phyloP scores from a whole-genome alignment of 1,140 invertebrate species.

The Hetaerina americana region DNA sequence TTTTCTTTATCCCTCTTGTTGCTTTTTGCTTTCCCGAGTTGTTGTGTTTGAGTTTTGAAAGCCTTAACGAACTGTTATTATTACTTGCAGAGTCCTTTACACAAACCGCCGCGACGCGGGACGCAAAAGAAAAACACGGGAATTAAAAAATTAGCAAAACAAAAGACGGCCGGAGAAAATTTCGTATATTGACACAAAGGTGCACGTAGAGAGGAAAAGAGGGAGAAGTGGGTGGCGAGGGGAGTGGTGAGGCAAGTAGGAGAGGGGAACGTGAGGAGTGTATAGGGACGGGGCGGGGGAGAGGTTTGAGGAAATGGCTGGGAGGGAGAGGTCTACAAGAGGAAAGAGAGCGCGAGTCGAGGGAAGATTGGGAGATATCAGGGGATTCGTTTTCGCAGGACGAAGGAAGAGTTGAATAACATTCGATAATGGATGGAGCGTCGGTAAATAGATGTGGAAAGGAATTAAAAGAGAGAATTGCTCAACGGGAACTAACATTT shows the following conservation, averaged over 20 bases:
- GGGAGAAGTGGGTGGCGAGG: neutral
- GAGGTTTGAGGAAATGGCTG: neutral
- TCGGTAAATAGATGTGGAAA: too few species aligned
- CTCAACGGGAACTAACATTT: too few species aligned
- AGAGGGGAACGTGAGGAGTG: neutral
- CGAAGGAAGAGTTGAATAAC: too few species aligned
- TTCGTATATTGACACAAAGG: neutral
- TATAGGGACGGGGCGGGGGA: neutral
- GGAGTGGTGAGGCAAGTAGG: neutral
- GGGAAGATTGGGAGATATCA: too few species aligned
- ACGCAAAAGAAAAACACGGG: neutral
- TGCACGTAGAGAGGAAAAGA: neutral
- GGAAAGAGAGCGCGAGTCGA: too few species aligned
- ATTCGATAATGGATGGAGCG: too few species aligned
- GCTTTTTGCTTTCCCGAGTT: neutral
- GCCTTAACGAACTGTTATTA: neutral
- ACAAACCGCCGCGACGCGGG: neutral
- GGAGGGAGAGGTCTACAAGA: too few species aligned
- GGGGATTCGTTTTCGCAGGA: too few species aligned
- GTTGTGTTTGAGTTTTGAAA: neutral
- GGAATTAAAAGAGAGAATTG: too few species aligned
- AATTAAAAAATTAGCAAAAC: slow-evolving; percentile 1
- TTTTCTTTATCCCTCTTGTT: neutral
- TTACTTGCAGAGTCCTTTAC: neutral
- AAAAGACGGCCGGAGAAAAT: neutral